Evolutionary conservation across 1,140 invertebrate genomes (phyloP), one percentile per base, ranked within the genome.

Genomic region (Leguminivora glycinivorella): DNA sequence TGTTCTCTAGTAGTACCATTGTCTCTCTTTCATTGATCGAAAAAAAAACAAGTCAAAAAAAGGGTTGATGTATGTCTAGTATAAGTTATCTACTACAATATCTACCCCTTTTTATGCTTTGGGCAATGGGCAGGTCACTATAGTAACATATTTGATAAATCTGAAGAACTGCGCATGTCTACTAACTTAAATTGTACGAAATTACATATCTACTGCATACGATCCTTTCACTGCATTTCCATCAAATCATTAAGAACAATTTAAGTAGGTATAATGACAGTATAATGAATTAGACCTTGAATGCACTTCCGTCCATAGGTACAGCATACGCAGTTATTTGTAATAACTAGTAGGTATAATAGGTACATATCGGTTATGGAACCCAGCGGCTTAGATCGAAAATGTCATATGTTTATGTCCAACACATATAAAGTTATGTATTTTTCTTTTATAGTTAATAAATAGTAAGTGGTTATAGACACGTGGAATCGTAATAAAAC

Each of bases 241-340:
- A 14, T 3, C 22, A 6, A 22, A 56, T 56, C 2, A 22, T 22
- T 58, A 58, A 29, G 22, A 5, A 58, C 1, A 9, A 26, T 24
- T 4, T 26, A 58, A 25, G 22, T 25, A 14, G 19, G 38, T 43
- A 43, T 43, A 43, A 43, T 43, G 12, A 43, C 14, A n/a, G 22
- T 58, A 10, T 17, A 10, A 17, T 26, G 56, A 24, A 58, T 26
- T 26, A 14, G 25, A 58, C 56, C 56, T 58, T 58, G 56, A 58
- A 58, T 58, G 25, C 12, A 58, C 56, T 58, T 58, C 56, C 56
- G 38, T 58, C n/a, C n/a, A n/a, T n/a, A n/a, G n/a, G n/a, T n/a
- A n/a, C n/a, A n/a, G 25, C 24, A 29, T 58, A 58, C 9, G 12
- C 22, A 10, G 12, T 25, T 14, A 25, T 10, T 14, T 58, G 56